Conservation (phyloP, 2,888 invertebrate species). For the Polymixis lichenea region DNA sequence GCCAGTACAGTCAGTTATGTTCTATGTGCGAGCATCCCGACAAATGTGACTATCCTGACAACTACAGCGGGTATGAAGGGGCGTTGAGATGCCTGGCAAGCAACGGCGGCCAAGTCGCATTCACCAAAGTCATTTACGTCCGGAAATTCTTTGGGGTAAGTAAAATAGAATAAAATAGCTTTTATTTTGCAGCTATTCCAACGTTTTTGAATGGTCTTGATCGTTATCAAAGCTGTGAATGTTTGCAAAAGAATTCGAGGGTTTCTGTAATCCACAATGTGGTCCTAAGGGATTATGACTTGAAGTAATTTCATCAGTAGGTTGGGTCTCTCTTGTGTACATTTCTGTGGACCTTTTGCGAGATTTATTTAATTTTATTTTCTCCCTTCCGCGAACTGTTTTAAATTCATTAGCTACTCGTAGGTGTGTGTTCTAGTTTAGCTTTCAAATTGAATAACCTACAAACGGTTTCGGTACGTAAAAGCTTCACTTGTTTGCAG, state of each 20-base stretch:
- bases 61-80: conserved; percentile 96
- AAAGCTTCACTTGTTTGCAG: conserved; percentile 39
- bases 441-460: conserved; percentile 32
- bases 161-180: conserved; percentile 33
- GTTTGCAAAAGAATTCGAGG: conserved; percentile 29
- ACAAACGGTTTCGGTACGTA: conserved; percentile 2
- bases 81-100: conserved; percentile 95
- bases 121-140: conserved; percentile 95
- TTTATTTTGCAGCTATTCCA: conserved; percentile 8
- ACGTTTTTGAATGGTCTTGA: background rate
- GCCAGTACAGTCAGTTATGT: conserved; percentile 94
- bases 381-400: background rate
- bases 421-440: background rate
- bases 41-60: conserved; percentile 95
- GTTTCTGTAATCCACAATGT: conserved; percentile 21
- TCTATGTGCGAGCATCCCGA: conserved; percentile 94
- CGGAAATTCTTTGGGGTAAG: conserved; percentile 94
- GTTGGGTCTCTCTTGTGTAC: conserved; percentile 14
- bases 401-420: conserved; percentile 16
- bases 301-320: conserved; percentile 30
- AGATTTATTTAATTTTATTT: conserved; percentile 23
- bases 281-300: conserved; percentile 28
- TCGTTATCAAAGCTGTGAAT: conserved; percentile 12
- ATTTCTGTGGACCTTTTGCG: conserved; percentile 22
- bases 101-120: conserved; percentile 96